Percentiles rank a stretch among this genome's conserved stretches.
These are phyloP conservation scores for Cyphomyrus plagiostoma DNA, from an alignment of 2,113 vertebrate genomes.

Conservation along the genomic window DNA sequence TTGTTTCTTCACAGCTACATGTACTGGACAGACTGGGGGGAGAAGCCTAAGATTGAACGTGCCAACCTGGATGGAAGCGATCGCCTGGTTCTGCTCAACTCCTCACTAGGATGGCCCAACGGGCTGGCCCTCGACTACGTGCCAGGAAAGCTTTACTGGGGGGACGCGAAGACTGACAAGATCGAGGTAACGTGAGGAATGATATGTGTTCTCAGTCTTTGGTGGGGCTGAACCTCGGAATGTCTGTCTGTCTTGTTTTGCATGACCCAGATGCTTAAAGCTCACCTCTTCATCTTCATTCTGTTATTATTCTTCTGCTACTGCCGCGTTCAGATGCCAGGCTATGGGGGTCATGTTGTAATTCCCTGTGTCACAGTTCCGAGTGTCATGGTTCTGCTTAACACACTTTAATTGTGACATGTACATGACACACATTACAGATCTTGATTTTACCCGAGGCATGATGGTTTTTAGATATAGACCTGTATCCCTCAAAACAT, in stretches of 20 bases:
- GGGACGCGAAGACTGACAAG: slow-evolving; percentile 92
- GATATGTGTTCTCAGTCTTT: background rate
- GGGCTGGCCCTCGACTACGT: slow-evolving; percentile 81
- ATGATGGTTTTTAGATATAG: background rate
- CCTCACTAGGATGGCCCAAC: slow-evolving; percentile 91
- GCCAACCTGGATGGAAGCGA: slow-evolving; percentile 83
- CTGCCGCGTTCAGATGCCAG: background rate
- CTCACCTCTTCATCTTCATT: background rate
- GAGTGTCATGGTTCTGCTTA: background rate
- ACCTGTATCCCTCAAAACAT: background rate
- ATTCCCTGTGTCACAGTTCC: background rate
- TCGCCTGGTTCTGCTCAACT: slow-evolving; percentile 79
- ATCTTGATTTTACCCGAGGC: background rate
- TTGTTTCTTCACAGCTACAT: slow-evolving; percentile 68
- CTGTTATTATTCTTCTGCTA: background rate
- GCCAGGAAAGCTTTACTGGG: slow-evolving; percentile 91
- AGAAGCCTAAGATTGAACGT: slow-evolving; percentile 86
- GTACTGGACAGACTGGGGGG: slow-evolving; percentile 98
- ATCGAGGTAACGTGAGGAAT: slow-evolving; percentile 73
- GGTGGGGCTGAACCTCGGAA: background rate
- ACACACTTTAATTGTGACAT: background rate
- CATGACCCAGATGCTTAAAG: background rate
- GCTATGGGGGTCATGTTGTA: background rate
- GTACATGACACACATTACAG: background rate
- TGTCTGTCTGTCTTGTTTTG: background rate